phyloP scores from a whole-genome alignment of 1,140 invertebrate species.

The Matsumurasca onukii region DNA sequence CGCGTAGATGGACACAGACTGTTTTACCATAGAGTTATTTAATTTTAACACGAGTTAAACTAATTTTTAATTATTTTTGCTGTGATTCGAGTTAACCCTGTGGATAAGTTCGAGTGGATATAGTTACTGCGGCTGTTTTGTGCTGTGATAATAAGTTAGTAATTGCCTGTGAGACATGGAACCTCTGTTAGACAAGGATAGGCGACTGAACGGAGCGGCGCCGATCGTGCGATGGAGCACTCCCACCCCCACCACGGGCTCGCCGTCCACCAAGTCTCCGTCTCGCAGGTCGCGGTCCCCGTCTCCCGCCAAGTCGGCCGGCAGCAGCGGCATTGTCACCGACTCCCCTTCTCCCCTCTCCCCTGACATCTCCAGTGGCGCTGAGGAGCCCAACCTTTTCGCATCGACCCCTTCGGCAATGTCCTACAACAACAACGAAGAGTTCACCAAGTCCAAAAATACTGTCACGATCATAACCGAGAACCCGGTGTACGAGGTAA shows the following conservation, averaged over 20 bases:
- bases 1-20: conserved; percentile 40
- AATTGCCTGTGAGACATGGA: not conserved
- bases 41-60: conserved; percentile 18
- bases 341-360: conserved; percentile 35
- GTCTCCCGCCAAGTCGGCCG: conserved; percentile 34
- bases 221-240: conserved; percentile 49
- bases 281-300: too few relatives aligned
- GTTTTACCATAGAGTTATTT: conserved; percentile 15
- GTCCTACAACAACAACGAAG: conserved; percentile 39
- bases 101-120: not conserved
- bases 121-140: conserved; percentile 2
- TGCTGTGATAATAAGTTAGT: conserved; percentile 4
- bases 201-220: conserved; percentile 38
- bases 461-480: conserved; percentile 13
- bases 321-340: conserved; percentile 43
- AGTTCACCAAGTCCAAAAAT: too few relatives aligned
- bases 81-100: not conserved
- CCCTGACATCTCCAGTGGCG: conserved; percentile 42
- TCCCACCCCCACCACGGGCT: conserved; percentile 43
- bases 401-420: conserved; percentile 40
- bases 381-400: conserved; percentile 42
- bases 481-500: conserved; percentile 32
- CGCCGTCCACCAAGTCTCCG: conserved; percentile 31
- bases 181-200: conserved; percentile 18
- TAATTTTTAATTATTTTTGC: conserved; percentile 12